A percentile compares a stretch with the other conserved stretches of the same genome.
These are phyloP conservation scores for Halcyon senegalensis DNA, from an alignment of 2,113 vertebrate genomes.

Conservation along the genomic window DNA sequence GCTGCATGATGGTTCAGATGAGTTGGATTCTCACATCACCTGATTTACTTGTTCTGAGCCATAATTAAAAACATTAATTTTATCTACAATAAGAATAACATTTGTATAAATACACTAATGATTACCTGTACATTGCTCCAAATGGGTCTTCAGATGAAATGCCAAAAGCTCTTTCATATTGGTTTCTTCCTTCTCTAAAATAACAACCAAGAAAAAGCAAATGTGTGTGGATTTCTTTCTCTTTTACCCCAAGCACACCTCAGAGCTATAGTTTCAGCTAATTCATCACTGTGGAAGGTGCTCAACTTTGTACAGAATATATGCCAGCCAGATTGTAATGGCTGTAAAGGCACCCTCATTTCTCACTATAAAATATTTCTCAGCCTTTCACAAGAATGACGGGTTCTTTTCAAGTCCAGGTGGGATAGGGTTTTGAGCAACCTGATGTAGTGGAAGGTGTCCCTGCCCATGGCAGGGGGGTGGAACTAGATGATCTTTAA, in stretches of 20 bases:
- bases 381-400: background rate
- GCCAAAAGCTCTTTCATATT: conserved; percentile 84
- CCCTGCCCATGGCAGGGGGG: background rate
- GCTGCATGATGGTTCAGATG: background rate
- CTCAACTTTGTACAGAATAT: background rate
- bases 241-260: background rate
- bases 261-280: background rate
- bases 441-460: background rate
- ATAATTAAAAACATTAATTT: background rate
- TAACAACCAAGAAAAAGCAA: background rate
- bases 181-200: conserved; percentile 86
- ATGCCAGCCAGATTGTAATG: background rate
- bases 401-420: background rate
- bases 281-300: background rate
- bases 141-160: conserved; percentile 81
- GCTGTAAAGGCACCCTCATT: background rate
- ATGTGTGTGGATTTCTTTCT: background rate
- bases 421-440: background rate
- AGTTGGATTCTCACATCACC: background rate
- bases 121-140: conserved; percentile 88
- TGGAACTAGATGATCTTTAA: background rate
- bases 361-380: background rate
- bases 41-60: background rate
- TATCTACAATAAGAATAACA: background rate
- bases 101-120: background rate